phyloP scores from a whole-genome alignment of 2,888 invertebrate species.

The Punctoribates punctum region DNA sequence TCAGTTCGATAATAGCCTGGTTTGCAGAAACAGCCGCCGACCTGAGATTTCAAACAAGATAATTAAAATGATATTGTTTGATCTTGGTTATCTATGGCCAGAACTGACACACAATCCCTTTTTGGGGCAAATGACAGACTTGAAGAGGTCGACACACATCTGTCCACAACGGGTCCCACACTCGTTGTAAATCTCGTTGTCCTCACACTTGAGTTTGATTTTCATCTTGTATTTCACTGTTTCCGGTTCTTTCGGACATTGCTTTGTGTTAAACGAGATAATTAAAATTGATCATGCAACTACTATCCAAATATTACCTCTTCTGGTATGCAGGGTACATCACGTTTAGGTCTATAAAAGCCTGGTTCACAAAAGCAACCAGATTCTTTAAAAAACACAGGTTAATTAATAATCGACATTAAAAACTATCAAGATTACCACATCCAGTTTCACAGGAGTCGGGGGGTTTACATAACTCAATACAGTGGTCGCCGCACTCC shows the following conservation, averaged over 20 bases:
- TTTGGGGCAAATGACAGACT: neutral
- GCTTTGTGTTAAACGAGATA: no score
- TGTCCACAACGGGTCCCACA: slow-evolving; percentile 14
- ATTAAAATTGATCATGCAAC: no score
- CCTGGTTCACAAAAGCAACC: slow-evolving; percentile 30
- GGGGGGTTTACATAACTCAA: neutral
- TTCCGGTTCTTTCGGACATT: neutral
- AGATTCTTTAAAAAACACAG: no score
- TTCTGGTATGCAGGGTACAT: slow-evolving; percentile 1
- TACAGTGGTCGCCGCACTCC: slow-evolving; percentile 9
- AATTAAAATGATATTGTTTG: neutral
- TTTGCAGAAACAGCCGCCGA: neutral
- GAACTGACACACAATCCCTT: slow-evolving; percentile 4
- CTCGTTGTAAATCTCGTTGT: neutral
- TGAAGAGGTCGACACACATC: neutral
- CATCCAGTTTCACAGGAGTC: neutral
- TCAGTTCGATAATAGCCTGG: neutral
- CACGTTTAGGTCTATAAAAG: neutral
- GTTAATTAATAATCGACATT: no score
- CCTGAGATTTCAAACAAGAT: neutral
- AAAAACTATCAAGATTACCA: no score
- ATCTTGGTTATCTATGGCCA: neutral
- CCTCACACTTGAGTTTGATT: slow-evolving; percentile 10
- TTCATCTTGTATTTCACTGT: neutral
- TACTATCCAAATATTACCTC: neutral